phyloP scores from a whole-genome alignment of 1,140 invertebrate genomes.

The Drosophila nigrodunni region DNA sequence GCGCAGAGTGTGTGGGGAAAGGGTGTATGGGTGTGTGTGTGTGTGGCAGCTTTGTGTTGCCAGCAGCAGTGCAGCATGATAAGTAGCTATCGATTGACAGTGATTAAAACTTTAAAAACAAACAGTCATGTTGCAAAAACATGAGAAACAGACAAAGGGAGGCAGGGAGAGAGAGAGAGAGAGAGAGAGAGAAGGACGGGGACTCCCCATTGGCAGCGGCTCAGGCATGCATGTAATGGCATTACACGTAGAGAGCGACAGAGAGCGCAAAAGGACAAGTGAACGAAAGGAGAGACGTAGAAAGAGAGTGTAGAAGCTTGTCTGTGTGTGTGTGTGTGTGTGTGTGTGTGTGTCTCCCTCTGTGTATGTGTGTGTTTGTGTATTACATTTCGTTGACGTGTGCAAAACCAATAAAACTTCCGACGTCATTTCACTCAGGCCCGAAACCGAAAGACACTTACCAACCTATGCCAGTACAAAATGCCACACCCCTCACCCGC shows the following conservation, averaged over 20 bases:
- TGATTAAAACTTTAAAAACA: conserved; percentile 83
- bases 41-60: conserved; percentile 3
- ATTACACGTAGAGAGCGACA: conserved; percentile 53
- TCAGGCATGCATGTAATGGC: conserved; percentile 77
- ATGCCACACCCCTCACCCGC: background rate
- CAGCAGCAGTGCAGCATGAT: conserved; percentile 71
- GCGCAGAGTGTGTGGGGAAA: background rate
- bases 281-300: background rate
- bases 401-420: conserved; percentile 83
- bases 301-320: background rate
- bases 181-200: background rate
- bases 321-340: conserved; percentile 18
- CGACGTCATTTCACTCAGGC: conserved; percentile 75
- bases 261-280: background rate
- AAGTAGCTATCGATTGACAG: conserved; percentile 83
- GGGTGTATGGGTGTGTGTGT: background rate
- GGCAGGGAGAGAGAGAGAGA: background rate
- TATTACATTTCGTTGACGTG: conserved; percentile 81
- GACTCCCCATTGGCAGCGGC: conserved; percentile 30
- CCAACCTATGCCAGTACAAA: background rate
- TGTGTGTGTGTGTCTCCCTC: conserved; percentile 5
- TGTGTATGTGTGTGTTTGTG: conserved; percentile 29
- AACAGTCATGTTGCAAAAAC: conserved; percentile 80
- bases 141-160: background rate
- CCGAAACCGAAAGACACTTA: conserved; percentile 48